Percentiles rank a stretch among this genome's conserved stretches.
Evolutionary conservation across 2,113 vertebrate species (phyloP).

Genomic region (Corythornis madagascariensis): DNA sequence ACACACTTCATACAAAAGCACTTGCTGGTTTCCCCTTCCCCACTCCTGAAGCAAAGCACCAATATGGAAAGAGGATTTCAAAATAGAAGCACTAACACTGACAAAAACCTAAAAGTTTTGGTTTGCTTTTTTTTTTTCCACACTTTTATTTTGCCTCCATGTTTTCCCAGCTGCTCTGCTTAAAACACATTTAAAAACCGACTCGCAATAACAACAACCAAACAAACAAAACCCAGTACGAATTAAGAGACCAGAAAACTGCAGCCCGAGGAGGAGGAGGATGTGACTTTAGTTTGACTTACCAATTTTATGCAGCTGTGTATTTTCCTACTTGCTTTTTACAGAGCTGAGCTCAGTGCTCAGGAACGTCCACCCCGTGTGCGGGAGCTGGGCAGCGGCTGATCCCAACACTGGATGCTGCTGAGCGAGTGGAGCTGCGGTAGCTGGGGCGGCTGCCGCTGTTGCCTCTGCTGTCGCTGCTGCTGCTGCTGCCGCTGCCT

Average conservation of each 20-base stretch:
- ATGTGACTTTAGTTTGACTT: constrained; percentile 34
- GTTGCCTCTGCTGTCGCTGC: too few species aligned
- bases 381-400: background rate
- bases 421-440: background rate
- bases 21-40: background rate
- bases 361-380: constrained; percentile 44
- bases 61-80: background rate
- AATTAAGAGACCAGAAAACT: background rate
- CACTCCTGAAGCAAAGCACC: background rate
- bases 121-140: background rate
- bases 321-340: constrained; percentile 59
- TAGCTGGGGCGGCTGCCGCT: too few species aligned
- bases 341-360: constrained; percentile 65
- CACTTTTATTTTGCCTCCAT: constrained; percentile 18
- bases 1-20: background rate
- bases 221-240: background rate
- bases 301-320: constrained; percentile 58
- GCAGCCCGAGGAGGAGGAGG: background rate
- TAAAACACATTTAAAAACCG: background rate
- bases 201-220: background rate
- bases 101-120: background rate
- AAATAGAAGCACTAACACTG: background rate
- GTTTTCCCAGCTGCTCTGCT: constrained; percentile 33
- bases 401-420: constrained; percentile 22
- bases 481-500: background rate